A percentile compares a stretch with the other conserved stretches of the same genome.
These are phyloP conservation scores for Saturnia japonica DNA, from an alignment of 2,888 invertebrate genomes.

Conservation along the genomic window DNA sequence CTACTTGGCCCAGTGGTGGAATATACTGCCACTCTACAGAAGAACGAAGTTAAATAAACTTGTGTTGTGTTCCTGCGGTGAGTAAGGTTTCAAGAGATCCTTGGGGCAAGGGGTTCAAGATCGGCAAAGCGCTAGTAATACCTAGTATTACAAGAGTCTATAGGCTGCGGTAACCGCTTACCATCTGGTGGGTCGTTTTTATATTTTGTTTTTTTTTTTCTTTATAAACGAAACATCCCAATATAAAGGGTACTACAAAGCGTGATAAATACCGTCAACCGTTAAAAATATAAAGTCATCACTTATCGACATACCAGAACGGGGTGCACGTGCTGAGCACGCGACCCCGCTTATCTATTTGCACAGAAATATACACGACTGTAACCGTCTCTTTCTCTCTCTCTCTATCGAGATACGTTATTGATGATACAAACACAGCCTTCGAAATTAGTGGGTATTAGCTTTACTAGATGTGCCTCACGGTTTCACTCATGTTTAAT, in stretches of 20 bases:
- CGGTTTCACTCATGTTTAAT: no score
- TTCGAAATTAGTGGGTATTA: not conserved
- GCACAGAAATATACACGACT: constrained; percentile 52
- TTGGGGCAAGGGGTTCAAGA: no score
- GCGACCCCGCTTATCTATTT: constrained; percentile 51
- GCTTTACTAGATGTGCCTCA: not conserved
- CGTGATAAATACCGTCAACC: not conserved
- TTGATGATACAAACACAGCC: not conserved
- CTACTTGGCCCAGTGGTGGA: no score
- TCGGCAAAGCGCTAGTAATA: no score
- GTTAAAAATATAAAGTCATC: constrained; percentile 22
- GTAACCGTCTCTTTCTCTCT: constrained; percentile 15
- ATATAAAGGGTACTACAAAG: not conserved
- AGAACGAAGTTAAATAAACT: no score
- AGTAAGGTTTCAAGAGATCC: no score
- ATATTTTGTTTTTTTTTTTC: not conserved
- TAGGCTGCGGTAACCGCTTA: no score
- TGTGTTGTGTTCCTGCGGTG: no score
- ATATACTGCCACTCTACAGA: no score
- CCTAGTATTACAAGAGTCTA: no score
- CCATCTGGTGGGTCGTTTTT: no score
- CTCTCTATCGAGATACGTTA: not conserved
- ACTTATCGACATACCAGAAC: constrained; percentile 37
- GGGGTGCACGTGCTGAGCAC: constrained; percentile 51
- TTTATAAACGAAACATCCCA: not conserved